These are phyloP conservation scores for Porites lutea DNA, from an alignment of 64 coral and sea anemone genomes.

Conservation along the genomic window DNA sequence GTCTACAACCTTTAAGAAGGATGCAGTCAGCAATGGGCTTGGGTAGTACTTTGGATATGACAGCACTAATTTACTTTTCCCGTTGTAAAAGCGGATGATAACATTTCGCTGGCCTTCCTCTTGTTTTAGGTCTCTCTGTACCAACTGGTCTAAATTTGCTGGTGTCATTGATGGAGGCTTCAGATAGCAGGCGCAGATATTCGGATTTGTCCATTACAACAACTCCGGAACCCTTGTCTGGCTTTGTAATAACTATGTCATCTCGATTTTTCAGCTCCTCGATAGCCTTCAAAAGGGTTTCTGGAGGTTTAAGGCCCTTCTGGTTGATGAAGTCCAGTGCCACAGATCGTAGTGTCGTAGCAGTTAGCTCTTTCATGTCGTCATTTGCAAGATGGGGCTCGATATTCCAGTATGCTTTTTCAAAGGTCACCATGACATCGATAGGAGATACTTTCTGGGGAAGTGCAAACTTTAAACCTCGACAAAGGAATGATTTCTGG, in stretches of 20 bases:
- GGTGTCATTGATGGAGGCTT: too few species aligned
- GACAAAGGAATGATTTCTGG: neutral
- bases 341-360: neutral
- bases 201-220: neutral
- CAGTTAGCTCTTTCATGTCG: neutral
- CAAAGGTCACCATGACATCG: neutral
- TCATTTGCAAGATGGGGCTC: neutral
- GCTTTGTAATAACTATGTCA: neutral
- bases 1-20: neutral
- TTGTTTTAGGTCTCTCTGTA: too few species aligned
- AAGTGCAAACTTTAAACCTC: neutral
- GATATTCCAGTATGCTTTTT: neutral
- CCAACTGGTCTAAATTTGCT: too few species aligned
- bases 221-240: constrained; percentile 15
- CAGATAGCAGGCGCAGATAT: neutral
- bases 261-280: neutral
- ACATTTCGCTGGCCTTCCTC: too few species aligned
- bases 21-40: too few species aligned
- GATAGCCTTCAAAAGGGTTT: neutral
- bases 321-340: constrained; percentile 5
- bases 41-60: too few species aligned
- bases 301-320: neutral
- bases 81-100: too few species aligned
- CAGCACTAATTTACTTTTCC: too few species aligned
- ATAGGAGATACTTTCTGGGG: neutral